Base-by-base conservation (phyloP, 2,888 invertebrate genomes). In the Hemistola chrysoprasaria region DNA sequence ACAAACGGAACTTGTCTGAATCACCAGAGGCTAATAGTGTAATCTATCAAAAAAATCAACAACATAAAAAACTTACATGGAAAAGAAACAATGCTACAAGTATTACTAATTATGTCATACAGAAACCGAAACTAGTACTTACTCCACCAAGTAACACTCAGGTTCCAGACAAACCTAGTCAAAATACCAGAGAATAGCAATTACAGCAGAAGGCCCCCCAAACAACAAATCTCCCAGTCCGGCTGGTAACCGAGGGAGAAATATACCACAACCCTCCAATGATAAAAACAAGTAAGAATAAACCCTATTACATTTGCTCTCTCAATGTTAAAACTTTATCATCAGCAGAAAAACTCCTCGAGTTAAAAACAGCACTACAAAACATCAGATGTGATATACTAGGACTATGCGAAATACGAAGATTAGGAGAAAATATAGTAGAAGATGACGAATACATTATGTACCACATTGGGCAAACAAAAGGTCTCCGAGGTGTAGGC, bases 391-490 rank as follows among this genome's bases (percentile, higher is more conserved):
- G 44, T 8, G 59, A 59, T 21, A 41, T 64, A 29, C 49, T 59
- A 0, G 60, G 59, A 22, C 16, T 16, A 16, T 16, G 16, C 4
- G 16, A 16, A 16, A 4, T 16, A 2, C 16, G 16, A 16, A 16
- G 53, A 0, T 10, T 10, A 0, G 64, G 60, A 11, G 47, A 40
- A 8, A 38, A 40, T 24, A 65, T 62, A 10, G 45, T 53, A 46
- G 62, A 65, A 36, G 8, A 62, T 26, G 43, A 53, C 1, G 25
- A 56, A 3, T 48, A 47, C n/a, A 56, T 62, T 21, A 26, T 59
- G 0, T 57, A 53, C 32, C 11, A 56, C 28, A 56, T 31, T 25
- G 60, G 60, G 1, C 9, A 54, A 6, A 56, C 53, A 6, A 48
- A 46, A 6, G 59, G 60, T 0, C 8, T 8, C 16, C 33, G 56